phyloP scores from a whole-genome alignment of 2,797 vertebrate genomes.

The Fratercula arctica region DNA sequence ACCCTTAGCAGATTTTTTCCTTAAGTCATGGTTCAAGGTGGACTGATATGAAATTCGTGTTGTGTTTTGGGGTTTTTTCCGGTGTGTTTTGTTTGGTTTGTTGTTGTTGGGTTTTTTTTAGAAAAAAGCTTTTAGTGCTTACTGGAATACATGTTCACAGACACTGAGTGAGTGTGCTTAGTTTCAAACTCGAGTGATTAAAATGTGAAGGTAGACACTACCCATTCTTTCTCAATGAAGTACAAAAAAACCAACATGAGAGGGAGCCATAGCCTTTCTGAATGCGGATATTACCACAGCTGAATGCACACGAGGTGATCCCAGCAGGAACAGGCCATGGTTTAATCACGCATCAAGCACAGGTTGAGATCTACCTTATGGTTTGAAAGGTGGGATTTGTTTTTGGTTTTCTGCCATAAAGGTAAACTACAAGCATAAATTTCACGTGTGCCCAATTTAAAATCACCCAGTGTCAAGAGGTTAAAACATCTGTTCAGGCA shows the following conservation, averaged over 20 bases:
- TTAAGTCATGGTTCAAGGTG: neutral
- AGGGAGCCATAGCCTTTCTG: neutral
- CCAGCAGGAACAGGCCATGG: neutral
- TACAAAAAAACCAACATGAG: neutral
- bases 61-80: no score
- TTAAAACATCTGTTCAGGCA: neutral
- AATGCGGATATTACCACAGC: neutral
- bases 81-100: no score
- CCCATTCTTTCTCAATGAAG: neutral
- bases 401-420: neutral
- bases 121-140: neutral
- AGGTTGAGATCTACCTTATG: rapidly evolving
- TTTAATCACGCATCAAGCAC: rapidly evolving
- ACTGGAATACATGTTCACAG: neutral
- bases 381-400: neutral
- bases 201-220: neutral
- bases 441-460: neutral
- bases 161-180: rapidly evolving
- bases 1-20: neutral
- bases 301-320: rapidly evolving
- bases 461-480: neutral
- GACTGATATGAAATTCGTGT: neutral
- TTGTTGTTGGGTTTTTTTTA: neutral
- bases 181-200: neutral
- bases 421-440: neutral